A percentile compares a stretch with the other conserved stretches of the same genome.
Evolutionary conservation across 2,888 invertebrate genomes (phyloP).

Genomic region (Ischnus inquisitorius): DNA sequence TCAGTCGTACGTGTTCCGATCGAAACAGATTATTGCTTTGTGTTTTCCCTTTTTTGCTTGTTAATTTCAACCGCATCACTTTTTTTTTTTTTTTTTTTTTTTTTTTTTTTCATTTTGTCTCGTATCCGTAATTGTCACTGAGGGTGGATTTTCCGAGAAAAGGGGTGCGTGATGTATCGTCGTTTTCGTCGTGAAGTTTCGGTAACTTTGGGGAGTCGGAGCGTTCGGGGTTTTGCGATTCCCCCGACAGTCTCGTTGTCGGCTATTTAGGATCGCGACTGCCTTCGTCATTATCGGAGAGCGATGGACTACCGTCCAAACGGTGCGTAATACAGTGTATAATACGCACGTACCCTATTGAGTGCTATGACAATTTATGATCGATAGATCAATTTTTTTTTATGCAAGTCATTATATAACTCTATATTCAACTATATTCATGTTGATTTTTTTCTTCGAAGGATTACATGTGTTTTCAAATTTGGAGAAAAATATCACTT

Average conservation of each 20-base stretch:
- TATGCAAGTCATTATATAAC: not conserved
- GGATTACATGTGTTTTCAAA: not conserved
- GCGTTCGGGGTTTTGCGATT: not conserved
- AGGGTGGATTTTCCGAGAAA: conserved; percentile 10
- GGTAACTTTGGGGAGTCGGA: not conserved
- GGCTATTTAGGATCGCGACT: conserved; percentile 36
- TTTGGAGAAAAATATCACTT: not conserved
- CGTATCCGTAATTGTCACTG: conserved; percentile 13
- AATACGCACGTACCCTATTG: conserved; percentile 11
- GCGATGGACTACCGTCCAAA: conserved; percentile 24
- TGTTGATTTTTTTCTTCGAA: not conserved
- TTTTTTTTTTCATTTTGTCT: conserved; percentile 39
- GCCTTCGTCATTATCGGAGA: conserved; percentile 36
- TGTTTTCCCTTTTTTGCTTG: conserved; percentile 36
- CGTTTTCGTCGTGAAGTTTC: conserved; percentile 22
- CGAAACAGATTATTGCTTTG: conserved; percentile 75
- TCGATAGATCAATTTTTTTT: conserved; percentile 34
- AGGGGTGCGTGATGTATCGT: conserved; percentile 42
- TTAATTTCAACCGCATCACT: conserved; percentile 32
- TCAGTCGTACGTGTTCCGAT: conserved; percentile 73
- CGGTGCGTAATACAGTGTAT: conserved; percentile 5
- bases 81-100: too few relatives aligned
- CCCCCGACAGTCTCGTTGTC: conserved; percentile 24
- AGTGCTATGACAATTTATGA: conserved; percentile 14
- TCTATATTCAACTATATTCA: not conserved